Evolutionary conservation across 1,140 invertebrate genomes (phyloP).

Genomic region (Oppia nitens): DNA sequence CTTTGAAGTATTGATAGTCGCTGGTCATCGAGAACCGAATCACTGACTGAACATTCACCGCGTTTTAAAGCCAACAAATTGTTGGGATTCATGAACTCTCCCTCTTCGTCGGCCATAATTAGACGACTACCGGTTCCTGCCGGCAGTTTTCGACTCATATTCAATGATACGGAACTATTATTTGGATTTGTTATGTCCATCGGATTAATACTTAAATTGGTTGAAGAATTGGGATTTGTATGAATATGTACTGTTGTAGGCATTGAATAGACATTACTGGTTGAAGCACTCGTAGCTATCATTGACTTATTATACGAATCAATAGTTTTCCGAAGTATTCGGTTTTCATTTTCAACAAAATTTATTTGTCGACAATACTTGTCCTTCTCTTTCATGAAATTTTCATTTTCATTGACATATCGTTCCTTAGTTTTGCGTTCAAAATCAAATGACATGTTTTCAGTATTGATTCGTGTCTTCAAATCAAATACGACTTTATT

Average conservation of each 20-base stretch:
- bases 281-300: no score
- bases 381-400: neutral
- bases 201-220: neutral
- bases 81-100: conserved; percentile 56
- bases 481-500: neutral
- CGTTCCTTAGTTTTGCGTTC: conserved; percentile 13
- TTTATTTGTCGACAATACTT: neutral
- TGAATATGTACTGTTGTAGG: neutral
- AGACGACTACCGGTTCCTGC: neutral
- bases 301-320: no score
- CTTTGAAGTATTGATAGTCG: conserved; percentile 52
- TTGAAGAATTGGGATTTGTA: neutral
- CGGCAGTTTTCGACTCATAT: neutral
- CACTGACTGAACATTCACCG: conserved; percentile 21
- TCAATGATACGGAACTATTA: neutral
- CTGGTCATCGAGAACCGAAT: conserved; percentile 20
- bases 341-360: no score
- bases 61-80: conserved; percentile 46
- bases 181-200: neutral
- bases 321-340: no score
- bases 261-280: no score
- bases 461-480: neutral
- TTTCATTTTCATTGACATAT: conserved; percentile 3
- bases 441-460: conserved; percentile 1
- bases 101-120: conserved; percentile 45